A percentile compares a stretch with the other conserved stretches of the same genome.
phyloP scores from a whole-genome alignment of 2,113 vertebrate genomes.

The Ceuthmochares aereus region DNA sequence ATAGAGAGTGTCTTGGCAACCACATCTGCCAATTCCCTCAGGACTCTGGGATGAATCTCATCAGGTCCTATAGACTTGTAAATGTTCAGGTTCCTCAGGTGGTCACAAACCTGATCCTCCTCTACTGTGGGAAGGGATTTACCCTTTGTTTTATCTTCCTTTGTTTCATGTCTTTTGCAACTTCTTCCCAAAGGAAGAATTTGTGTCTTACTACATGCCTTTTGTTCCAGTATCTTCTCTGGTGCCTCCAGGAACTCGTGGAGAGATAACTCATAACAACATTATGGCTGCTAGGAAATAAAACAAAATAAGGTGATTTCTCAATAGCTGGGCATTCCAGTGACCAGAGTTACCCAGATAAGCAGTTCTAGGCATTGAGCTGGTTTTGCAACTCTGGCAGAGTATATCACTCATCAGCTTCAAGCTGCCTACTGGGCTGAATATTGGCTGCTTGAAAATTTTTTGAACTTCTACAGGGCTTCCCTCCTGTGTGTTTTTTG shows the following conservation, averaged over 20 bases:
- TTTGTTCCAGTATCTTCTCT: neutral
- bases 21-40: too few species aligned
- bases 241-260: neutral
- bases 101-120: too few species aligned
- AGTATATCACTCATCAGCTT: neutral
- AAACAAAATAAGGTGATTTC: neutral
- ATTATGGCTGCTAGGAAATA: neutral
- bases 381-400: neutral
- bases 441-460: neutral
- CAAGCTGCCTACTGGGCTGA: neutral
- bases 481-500: neutral
- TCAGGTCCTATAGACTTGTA: too few species aligned
- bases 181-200: neutral
- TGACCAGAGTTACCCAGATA: neutral
- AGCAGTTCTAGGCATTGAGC: neutral
- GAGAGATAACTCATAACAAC: neutral
- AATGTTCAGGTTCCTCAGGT: too few species aligned
- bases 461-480: neutral
- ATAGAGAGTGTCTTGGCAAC: too few species aligned
- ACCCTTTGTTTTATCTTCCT: neutral
- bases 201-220: neutral
- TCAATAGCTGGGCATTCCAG: neutral
- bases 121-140: too few species aligned
- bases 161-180: neutral
- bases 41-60: too few species aligned